Evolutionary conservation across 2,888 invertebrate species (phyloP).

Genomic region (Andrena bicolor): DNA sequence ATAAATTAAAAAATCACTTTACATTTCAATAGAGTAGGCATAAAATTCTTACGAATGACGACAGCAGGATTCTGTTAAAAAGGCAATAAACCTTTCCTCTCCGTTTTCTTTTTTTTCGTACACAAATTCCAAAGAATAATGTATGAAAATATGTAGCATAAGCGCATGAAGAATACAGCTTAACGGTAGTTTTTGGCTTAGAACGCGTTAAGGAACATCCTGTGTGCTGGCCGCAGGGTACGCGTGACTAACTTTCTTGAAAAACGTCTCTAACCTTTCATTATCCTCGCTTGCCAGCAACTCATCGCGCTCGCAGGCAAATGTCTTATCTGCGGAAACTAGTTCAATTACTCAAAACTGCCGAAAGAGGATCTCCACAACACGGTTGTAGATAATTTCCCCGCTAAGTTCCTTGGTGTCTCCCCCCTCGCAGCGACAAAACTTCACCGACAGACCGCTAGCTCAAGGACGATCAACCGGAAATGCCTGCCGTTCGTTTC

Average conservation of each 20-base stretch:
- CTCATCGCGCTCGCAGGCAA: constrained; percentile 50
- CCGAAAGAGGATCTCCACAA: constrained; percentile 54
- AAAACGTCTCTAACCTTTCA: constrained; percentile 72
- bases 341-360: constrained; percentile 77
- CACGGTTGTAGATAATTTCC: constrained; percentile 54
- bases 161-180: too few relatives aligned
- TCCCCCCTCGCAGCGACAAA: constrained; percentile 20
- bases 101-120: too few relatives aligned
- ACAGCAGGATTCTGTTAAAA: too few relatives aligned
- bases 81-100: too few relatives aligned
- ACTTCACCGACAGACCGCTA: constrained; percentile 49
- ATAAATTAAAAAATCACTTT: too few relatives aligned
- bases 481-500: constrained; percentile 31
- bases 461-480: constrained; percentile 42
- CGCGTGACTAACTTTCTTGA: constrained; percentile 33
- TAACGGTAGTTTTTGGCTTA: constrained; percentile 1
- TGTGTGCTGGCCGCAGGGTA: background rate
- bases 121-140: too few relatives aligned
- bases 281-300: constrained; percentile 71
- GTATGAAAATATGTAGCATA: too few relatives aligned
- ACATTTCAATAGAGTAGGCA: too few relatives aligned
- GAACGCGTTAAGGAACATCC: background rate
- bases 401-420: constrained; percentile 47
- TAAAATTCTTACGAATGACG: too few relatives aligned
- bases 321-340: constrained; percentile 77